Evolutionary conservation across 2,113 vertebrate genomes (phyloP), one percentile per base, ranked within the genome.

Genomic region (Machaerirhynchus nigripectus): DNA sequence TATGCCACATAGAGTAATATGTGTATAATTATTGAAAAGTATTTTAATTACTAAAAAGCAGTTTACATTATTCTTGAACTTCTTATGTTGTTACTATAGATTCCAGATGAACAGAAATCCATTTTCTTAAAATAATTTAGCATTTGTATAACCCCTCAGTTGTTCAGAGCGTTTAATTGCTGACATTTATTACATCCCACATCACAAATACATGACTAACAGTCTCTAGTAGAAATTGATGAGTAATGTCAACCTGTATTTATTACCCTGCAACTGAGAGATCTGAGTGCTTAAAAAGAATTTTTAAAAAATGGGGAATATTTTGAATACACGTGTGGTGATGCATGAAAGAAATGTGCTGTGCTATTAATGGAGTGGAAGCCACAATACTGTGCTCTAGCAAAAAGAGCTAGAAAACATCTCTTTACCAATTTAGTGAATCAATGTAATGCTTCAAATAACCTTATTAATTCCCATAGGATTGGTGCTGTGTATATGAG

Each of bases 121-220:
- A 19, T 81, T 94, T 92, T 85, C 59, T 77, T 86, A 63, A 90
- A 90, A 84, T 83, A 92, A 84, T 89, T 59, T 52, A 53, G 15
- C 31, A 31, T 81, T 90, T 93, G 46, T 88, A 30, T 70, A 76
- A 85, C 11, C 30, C 23, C 68, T 61, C 23, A 75, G 9, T 90
- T 69, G 3, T 81, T 74, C 67, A 50, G 39, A 86, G 60, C 22
- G 17, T 64, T 35, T 70, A 46, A 65, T 92, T 92, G 55, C 75
- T 94, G 83, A 47, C 64, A 84, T 84, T 91, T 84, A 39, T 68
- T 78, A n/a, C 60, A 64, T 87, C 47, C 18, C 69, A 67, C 60
- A 68, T 91, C 47, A 82, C 33, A 84, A 88, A 92, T 78, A 68
- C 11, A 20, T 67, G 68, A 90, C 84, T 91, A 89, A 84, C 20